A percentile compares a stretch with the other conserved stretches of the same genome.
Evolutionary conservation across 2,113 vertebrate species (phyloP).

Genomic region (Natator depressus): DNA sequence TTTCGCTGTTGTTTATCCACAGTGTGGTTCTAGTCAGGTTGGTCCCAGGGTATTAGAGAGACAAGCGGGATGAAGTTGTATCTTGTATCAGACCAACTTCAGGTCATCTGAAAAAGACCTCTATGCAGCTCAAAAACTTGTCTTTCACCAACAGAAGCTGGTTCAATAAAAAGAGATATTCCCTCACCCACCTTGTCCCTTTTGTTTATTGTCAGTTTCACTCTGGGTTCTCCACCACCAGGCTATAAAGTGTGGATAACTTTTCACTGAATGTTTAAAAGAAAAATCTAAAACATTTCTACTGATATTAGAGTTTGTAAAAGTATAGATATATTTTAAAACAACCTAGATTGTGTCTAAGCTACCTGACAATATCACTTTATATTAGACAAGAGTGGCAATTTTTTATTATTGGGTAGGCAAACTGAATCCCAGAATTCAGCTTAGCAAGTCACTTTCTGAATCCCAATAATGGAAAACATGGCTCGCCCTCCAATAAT

Average conservation of each 20-base stretch:
- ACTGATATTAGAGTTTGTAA: not conserved
- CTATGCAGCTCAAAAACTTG: not conserved
- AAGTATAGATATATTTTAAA: not conserved
- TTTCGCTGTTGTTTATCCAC: not conserved
- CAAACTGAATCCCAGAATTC: not conserved
- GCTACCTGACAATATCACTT: constrained; percentile 32
- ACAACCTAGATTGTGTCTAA: not conserved
- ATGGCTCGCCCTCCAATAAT: accelerated
- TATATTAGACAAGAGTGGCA: not conserved
- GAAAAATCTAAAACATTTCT: not conserved
- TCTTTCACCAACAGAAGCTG: not conserved
- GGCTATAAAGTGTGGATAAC: not conserved
- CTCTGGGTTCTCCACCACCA: not conserved
- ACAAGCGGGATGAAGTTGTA: not conserved
- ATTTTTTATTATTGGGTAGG: constrained; percentile 13
- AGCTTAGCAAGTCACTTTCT: not conserved
- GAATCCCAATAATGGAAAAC: accelerated
- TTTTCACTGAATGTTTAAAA: not conserved
- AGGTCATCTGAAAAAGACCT: not conserved
- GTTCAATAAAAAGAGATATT: not conserved
- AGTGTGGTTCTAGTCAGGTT: not conserved
- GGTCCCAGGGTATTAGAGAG: not conserved
- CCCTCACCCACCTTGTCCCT: not conserved
- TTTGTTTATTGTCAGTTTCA: not conserved
- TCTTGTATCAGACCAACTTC: not conserved